Evolutionary conservation across 2,888 invertebrate genomes (phyloP).

Genomic region (Venusia cambrica): DNA sequence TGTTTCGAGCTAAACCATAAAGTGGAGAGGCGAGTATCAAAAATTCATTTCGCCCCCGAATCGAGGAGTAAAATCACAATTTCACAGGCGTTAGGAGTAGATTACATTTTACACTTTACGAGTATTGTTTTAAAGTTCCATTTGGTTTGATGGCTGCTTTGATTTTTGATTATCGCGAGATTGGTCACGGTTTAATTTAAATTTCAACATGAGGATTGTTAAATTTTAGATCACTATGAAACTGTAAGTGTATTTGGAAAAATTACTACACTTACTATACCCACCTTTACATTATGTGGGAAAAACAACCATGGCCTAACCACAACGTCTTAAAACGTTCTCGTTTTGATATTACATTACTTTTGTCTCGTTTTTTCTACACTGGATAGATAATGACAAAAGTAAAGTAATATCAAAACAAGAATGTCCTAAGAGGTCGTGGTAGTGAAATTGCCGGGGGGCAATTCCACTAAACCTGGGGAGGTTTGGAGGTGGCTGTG

Average conservation of each 20-base stretch:
- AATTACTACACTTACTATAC: no score
- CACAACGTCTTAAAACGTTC: no score
- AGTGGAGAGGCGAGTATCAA: slow-evolving; percentile 42
- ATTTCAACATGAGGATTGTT: slow-evolving; percentile 7
- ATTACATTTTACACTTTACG: slow-evolving; percentile 52
- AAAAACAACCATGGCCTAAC: slow-evolving; percentile 2
- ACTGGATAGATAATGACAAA: no score
- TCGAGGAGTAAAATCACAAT: slow-evolving; percentile 35
- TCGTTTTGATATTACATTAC: no score
- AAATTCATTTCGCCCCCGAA: slow-evolving; percentile 46
- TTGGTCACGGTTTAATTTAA: slow-evolving; percentile 16
- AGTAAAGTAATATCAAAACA: no score
- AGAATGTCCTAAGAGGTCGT: no score
- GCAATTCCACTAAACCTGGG: no score
- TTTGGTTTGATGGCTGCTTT: slow-evolving; percentile 31
- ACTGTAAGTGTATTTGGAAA: no score
- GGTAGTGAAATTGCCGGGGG: no score
- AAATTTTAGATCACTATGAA: slow-evolving; percentile 2
- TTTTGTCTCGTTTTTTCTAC: no score
- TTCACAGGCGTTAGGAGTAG: slow-evolving; percentile 37
- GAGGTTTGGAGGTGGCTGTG: no score
- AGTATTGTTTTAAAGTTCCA: slow-evolving; percentile 45
- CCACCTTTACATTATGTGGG: no score
- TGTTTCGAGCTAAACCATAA: slow-evolving; percentile 43
- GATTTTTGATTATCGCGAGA: slow-evolving; percentile 16